Evolutionary conservation across 2,888 invertebrate species (phyloP), one percentile per base, ranked within the genome.

Genomic region (Scelioninae gen. 1): DNA sequence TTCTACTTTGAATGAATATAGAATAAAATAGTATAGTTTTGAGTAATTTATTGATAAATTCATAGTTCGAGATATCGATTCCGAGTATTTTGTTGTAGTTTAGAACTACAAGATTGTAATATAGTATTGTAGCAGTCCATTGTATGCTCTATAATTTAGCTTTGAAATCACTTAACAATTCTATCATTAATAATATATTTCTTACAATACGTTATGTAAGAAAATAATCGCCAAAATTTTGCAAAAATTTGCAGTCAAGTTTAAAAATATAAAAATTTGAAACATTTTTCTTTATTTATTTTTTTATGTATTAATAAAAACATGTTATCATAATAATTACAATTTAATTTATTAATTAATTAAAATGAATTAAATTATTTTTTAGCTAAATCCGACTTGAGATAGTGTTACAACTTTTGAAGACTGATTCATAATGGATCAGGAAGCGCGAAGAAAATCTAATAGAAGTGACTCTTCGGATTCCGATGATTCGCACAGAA

Each of bases 391-490:
- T 32, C 32, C 6, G 32, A 2, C 13, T 23, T 55, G 56, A 65
- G 31, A 47, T 29, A 56, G 29, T 40, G 16, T 49, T 11, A 47
- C 47, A 16, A 15, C 7, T 32, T 11, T 10, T 10, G 15, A n/a
- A 40, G 15, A 6, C 8, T 74, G 66, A 69, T 75, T 72, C 49
- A 55, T 32, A 47, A 83, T 83, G 83, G 83, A 83, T 75, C 74
- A 79, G 53, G 83, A 83, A 34, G 23, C 82, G 8, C 15, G 83
- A 8, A 74, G 71, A 5, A 75, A 89, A 88, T 49, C 88, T 89
- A 47, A 92, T 90, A 82, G 92, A 9, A 92, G 92, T 84, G 92
- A 91, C 0, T 89, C 88, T 3, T 90, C 91, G 49, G 91, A 91
- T 0, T 92, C 92, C 4, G 91, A 91, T 29, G 92, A 92, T 13